These are phyloP conservation scores for Macropodus opercularis DNA, from an alignment of 2,797 vertebrate species.

Conservation along the genomic window DNA sequence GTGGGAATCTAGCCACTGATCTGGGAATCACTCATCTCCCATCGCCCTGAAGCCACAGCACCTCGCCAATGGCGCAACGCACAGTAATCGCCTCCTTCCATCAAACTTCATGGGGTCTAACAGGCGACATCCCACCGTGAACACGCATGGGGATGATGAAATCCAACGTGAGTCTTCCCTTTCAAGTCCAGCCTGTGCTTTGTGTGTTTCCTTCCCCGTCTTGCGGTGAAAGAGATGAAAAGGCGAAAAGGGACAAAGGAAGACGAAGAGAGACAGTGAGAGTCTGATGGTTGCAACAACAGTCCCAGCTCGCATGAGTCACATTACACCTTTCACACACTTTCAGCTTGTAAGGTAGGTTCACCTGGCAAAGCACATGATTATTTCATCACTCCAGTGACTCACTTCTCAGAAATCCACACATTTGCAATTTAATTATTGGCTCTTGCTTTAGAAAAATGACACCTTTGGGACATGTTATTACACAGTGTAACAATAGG, in stretches of 20 bases:
- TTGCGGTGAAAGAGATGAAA: not conserved
- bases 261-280: not conserved
- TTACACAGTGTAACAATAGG: not conserved
- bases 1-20: no score
- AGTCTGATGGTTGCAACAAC: constrained; percentile 14
- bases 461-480: not conserved
- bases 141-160: no score
- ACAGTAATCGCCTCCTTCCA: no score
- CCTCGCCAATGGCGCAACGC: not conserved
- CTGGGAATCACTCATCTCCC: not conserved
- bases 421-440: not conserved
- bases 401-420: constrained; percentile 48
- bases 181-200: constrained; percentile 11
- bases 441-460: not conserved
- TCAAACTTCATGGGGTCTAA: constrained; percentile 28
- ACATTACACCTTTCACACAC: constrained; percentile 71
- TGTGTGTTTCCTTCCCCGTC: not conserved
- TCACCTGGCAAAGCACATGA: constrained; percentile 40
- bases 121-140: constrained; percentile 2
- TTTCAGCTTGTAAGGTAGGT: constrained; percentile 31
- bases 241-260: not conserved
- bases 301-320: constrained; percentile 51
- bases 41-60: no score
- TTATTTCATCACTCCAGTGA: constrained; percentile 61
- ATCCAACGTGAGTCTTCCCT: not conserved